These are phyloP conservation scores for Ligdia adustata DNA, from an alignment of 2,888 invertebrate genomes.

Conservation along the genomic window DNA sequence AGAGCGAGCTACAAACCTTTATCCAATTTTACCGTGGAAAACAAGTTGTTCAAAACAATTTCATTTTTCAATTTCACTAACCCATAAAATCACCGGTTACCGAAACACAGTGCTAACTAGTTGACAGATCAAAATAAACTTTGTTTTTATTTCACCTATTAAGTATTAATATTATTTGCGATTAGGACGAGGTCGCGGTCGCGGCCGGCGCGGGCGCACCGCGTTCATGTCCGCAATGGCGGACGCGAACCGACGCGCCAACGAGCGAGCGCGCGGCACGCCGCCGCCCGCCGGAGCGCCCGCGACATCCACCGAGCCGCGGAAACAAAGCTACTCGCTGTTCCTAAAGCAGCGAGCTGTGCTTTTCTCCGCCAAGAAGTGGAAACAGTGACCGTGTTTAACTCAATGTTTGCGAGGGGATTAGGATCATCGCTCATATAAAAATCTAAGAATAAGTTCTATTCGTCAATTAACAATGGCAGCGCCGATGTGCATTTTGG, in stretches of 20 bases:
- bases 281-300: constrained; percentile 23
- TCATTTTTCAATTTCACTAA: too few species aligned
- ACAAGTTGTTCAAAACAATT: too few species aligned
- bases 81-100: too few species aligned
- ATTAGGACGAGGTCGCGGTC: constrained; percentile 16
- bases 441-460: too few species aligned
- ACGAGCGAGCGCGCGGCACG: constrained; percentile 39
- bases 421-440: neutral
- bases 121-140: too few species aligned
- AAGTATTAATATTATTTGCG: too few species aligned
- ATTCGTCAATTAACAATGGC: too few species aligned
- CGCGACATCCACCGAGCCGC: constrained; percentile 42
- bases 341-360: constrained; percentile 79
- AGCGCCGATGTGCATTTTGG: too few species aligned
- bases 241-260: constrained; percentile 45
- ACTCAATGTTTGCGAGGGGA: neutral
- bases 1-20: too few species aligned
- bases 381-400: constrained; percentile 67
- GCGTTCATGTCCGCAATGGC: constrained; percentile 43
- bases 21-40: too few species aligned
- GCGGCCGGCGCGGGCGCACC: constrained; percentile 55
- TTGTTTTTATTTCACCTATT: too few species aligned
- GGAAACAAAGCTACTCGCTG: constrained; percentile 79
- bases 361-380: constrained; percentile 82
- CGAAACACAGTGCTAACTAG: too few species aligned